phyloP scores from a whole-genome alignment of 2,113 vertebrate species.

The Sus scrofa region T2T-Sscrofa CM000816.6:15531501-15532000 shows the following conservation, averaged over 20 bases:
- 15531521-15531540: slow-evolving; percentile 77
- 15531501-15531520: neutral
- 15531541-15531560: slow-evolving; percentile 59
- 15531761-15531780: neutral
- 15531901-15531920: neutral
- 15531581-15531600: slow-evolving; percentile 58
- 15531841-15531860: neutral
- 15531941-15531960: neutral
- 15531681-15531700: neutral
- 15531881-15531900: neutral
- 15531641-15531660: neutral
- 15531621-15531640: neutral
- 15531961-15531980: neutral
- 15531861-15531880: neutral
- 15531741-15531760: neutral
- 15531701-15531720: neutral
- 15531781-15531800: neutral
- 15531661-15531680: neutral
- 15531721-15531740: neutral
- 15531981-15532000: neutral
- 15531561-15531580: slow-evolving; percentile 73
- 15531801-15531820: neutral
- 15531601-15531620: neutral
- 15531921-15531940: neutral
- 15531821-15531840: neutral